A percentile compares a stretch with the other conserved stretches of the same genome.
phyloP scores from a whole-genome alignment of 2,888 invertebrate species.

The Vanessa cardui region DNA sequence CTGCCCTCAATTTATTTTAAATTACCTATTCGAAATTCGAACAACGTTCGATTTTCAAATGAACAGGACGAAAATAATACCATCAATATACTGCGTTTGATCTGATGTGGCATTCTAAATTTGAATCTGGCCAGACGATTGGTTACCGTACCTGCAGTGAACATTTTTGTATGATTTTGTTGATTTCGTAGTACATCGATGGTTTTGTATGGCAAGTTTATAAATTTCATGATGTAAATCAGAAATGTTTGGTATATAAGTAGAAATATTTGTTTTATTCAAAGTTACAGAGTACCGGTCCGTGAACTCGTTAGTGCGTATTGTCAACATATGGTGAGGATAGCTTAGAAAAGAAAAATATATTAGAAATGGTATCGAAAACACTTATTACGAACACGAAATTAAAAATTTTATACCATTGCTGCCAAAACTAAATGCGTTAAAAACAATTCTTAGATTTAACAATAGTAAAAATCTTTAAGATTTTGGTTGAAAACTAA shows the following conservation, averaged over 20 bases:
- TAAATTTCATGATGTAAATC: too few species aligned
- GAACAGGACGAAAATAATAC: conserved; percentile 7
- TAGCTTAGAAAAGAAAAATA: not conserved
- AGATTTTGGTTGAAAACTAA: too few species aligned
- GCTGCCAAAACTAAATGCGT: too few species aligned
- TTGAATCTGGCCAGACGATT: conserved; percentile 10
- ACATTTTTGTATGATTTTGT: not conserved
- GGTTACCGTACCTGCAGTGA: conserved; percentile 1
- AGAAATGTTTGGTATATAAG: not conserved
- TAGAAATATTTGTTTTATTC: not conserved
- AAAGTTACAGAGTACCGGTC: not conserved
- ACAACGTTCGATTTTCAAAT: conserved; percentile 2
- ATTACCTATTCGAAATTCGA: not conserved
- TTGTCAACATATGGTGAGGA: conserved; percentile 22
- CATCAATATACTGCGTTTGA: conserved; percentile 10
- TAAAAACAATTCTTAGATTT: too few species aligned
- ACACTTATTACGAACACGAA: too few species aligned
- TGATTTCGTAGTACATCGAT: not conserved
- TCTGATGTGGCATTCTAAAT: conserved; percentile 11
- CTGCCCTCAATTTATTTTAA: not conserved
- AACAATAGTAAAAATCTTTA: too few species aligned
- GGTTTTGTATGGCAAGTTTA: not conserved
- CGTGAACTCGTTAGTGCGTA: conserved; percentile 23
- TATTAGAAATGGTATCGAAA: not conserved
- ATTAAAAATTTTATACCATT: too few species aligned